Evolutionary conservation across 2,113 vertebrate genomes (phyloP), one percentile per base, ranked within the genome.

Genomic region (Neotoma lepida): DNA sequence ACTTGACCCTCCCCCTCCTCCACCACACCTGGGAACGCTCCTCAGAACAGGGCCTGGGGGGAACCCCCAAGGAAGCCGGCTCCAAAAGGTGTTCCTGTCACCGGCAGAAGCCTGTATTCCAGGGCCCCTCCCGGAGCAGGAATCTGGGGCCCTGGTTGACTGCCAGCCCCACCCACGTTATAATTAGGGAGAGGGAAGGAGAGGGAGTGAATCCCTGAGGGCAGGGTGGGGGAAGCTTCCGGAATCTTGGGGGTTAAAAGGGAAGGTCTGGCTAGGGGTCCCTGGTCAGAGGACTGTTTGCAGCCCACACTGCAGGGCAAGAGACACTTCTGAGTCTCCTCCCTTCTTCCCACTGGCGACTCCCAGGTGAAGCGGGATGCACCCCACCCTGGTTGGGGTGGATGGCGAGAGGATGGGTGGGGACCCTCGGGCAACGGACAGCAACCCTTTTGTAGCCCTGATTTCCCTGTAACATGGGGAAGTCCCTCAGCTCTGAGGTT

Each of bases 221-320:
- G 86, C 4, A 94, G 90, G 97, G 95, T 70, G 93, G 95, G 70
- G 80, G 87, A 73, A 95, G 80, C 87, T 97, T 96, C 97, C 94
- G 86, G 97, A 86, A 81, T 93, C 86, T 70, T 35, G 1, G 10
- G 92, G 88, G 94, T 97, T 97, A 97, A 97, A 97, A 97, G 61
- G 80, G 93, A 86, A 96, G 94, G 77, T 77, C 77, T 1, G 64
- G 56, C 89, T 87, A 91, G 93, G 96, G 97, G 96, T 96, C 96
- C 68, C 39, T 0, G 33, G 91, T 63, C 96, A 96, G 87, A 97
- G 85, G 76, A 92, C 14, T 54, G 39, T 2, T 64, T 12, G 58
- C 10, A 1, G 80, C 86, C 95, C 86, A 58, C n/a, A n/a, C 20
- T 1, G 82, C 88, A n/a, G 63, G 94, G 63, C 39, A 84, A 39